phyloP scores from a whole-genome alignment of 2,888 invertebrate species.

The Malthinus flaveolus region DNA sequence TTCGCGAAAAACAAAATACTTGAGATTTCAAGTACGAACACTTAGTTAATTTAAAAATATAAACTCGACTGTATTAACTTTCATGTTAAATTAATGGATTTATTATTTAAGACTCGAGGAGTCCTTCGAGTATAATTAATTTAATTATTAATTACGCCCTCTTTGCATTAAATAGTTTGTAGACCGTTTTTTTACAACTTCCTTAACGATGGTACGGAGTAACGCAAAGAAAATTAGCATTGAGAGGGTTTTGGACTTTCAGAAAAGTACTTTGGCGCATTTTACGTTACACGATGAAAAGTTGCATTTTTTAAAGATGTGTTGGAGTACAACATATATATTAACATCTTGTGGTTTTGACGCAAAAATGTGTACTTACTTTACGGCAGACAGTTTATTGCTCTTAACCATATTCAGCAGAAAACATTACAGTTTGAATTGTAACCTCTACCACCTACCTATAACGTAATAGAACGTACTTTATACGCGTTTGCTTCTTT shows the following conservation, averaged over 20 bases:
- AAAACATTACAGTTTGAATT: conserved; percentile 10
- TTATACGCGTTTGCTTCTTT: too few species aligned
- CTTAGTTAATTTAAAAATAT: conserved; percentile 1
- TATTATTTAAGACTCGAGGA: background rate
- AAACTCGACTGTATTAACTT: conserved; percentile 1
- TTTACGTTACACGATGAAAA: too few species aligned
- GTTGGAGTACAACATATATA: too few species aligned
- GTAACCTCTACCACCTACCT: conserved; percentile 13
- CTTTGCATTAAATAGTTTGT: background rate
- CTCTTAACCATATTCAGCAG: conserved; percentile 10
- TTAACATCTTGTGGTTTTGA: background rate
- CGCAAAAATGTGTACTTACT: conserved; percentile 2
- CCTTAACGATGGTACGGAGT: background rate
- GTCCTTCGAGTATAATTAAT: too few species aligned
- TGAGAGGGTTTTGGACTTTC: background rate
- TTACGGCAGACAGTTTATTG: conserved; percentile 11
- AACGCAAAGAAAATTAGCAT: background rate
- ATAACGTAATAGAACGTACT: too few species aligned
- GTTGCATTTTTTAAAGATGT: too few species aligned
- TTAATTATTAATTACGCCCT: background rate
- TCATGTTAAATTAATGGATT: conserved; percentile 1
- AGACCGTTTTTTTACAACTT: background rate
- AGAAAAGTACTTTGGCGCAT: background rate
- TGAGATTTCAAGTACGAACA: too few species aligned
- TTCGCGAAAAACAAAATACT: too few species aligned